Percentiles rank a stretch among this genome's conserved stretches.
Evolutionary conservation across 2,888 invertebrate genomes (phyloP).

Genomic region (Caradrina kadenii): DNA sequence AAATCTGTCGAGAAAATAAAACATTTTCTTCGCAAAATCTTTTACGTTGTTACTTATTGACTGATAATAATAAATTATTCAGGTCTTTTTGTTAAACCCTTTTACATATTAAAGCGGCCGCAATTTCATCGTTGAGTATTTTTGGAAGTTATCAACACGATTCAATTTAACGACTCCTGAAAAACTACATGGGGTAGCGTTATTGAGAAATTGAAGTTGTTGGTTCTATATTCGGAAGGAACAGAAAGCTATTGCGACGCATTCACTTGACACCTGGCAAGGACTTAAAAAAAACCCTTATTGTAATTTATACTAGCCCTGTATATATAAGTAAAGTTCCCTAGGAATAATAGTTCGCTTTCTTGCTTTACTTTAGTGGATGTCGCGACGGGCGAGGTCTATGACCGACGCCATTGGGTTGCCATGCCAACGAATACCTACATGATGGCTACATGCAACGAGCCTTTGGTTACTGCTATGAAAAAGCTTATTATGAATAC

Average conservation of each 20-base stretch:
- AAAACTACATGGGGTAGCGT: slow-evolving; percentile 1
- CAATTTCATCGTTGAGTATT: slow-evolving; percentile 40
- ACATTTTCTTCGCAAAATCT: slow-evolving; percentile 62
- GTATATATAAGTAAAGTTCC: slow-evolving; percentile 78
- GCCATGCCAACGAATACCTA: slow-evolving; percentile 83
- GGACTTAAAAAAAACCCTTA: slow-evolving; percentile 29
- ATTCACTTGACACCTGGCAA: slow-evolving; percentile 12
- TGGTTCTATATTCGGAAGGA: neutral
- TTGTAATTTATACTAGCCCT: slow-evolving; percentile 65
- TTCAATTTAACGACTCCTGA: slow-evolving; percentile 48
- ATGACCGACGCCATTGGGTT: slow-evolving; percentile 85
- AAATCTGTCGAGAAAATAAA: slow-evolving; percentile 64
- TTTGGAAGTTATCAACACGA: slow-evolving; percentile 43
- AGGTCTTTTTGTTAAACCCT: slow-evolving; percentile 25
- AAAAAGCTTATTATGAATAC: slow-evolving; percentile 78
- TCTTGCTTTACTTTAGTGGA: slow-evolving; percentile 82
- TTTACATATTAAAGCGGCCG: slow-evolving; percentile 25
- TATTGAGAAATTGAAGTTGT: slow-evolving; percentile 23
- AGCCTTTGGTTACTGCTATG: slow-evolving; percentile 72
- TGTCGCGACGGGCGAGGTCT: slow-evolving; percentile 85
- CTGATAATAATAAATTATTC: slow-evolving; percentile 36
- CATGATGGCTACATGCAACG: slow-evolving; percentile 72
- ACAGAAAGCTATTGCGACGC: neutral
- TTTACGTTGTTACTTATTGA: slow-evolving; percentile 9
- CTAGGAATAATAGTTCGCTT: slow-evolving; percentile 80